These are phyloP conservation scores for Lacerta agilis DNA, from an alignment of 2,797 vertebrate species.

Conservation along the genomic window DNA sequence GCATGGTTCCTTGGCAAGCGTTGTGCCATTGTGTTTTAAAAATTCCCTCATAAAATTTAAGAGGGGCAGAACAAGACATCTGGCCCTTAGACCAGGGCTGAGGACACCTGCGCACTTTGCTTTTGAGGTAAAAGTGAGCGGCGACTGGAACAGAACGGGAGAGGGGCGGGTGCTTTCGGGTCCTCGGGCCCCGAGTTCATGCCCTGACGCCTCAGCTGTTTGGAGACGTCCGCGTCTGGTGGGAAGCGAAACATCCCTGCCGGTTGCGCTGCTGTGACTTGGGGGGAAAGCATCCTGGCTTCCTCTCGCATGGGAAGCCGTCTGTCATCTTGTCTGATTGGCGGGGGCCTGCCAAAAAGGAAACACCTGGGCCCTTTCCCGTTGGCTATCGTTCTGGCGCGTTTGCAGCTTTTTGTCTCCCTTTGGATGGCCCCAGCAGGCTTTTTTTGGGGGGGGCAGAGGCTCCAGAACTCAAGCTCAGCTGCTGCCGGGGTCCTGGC, in stretches of 20 bases:
- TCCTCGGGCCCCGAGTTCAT: neutral
- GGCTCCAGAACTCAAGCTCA: neutral
- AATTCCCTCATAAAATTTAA: neutral
- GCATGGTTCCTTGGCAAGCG: neutral
- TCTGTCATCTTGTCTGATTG: slow-evolving; percentile 20
- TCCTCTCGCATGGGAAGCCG: slow-evolving; percentile 27
- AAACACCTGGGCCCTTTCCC: slow-evolving; percentile 41
- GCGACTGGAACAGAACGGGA: no score
- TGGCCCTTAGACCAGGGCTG: neutral
- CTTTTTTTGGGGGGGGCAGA: no score
- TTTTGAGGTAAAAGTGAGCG: no score
- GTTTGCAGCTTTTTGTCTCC: neutral
- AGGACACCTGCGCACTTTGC: no score
- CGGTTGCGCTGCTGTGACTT: neutral
- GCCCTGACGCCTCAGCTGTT: neutral
- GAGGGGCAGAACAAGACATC: neutral
- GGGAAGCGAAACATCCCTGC: neutral
- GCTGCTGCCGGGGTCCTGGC: neutral
- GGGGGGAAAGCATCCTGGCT: neutral
- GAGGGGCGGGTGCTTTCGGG: no score
- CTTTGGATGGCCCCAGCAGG: neutral
- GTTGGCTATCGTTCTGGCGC: neutral
- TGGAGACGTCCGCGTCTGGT: neutral
- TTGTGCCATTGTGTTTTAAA: neutral
- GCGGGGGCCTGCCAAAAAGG: slow-evolving; percentile 14